Evolutionary conservation across 2,113 vertebrate species (phyloP).

Genomic region (Helogale parvula): DNA sequence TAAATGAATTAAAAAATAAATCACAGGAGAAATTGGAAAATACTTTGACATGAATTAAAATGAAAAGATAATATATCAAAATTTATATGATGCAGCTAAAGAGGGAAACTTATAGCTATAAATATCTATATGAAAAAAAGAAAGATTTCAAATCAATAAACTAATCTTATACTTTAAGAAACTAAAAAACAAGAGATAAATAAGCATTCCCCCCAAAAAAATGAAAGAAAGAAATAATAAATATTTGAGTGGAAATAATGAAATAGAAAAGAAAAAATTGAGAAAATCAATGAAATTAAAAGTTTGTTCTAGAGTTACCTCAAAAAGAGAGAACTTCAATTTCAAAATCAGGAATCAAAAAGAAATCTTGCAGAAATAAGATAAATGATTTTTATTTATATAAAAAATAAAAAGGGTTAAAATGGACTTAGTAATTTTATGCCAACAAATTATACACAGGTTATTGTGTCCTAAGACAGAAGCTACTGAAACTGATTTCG

Average conservation of each 20-base stretch:
- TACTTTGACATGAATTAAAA: not conserved
- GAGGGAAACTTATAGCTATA: not conserved
- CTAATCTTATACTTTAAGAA: not conserved
- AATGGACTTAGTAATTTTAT: not conserved
- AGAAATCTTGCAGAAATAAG: not conserved
- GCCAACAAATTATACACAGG: not conserved
- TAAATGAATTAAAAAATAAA: not conserved
- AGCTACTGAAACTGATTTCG: not conserved
- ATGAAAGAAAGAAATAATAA: not conserved
- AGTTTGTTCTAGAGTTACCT: not conserved
- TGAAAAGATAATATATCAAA: not conserved
- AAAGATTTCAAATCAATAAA: not conserved
- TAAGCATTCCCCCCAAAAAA: not conserved
- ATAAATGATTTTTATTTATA: not conserved
- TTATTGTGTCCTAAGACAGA: not conserved
- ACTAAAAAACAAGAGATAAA: not conserved
- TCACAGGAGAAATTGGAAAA: not conserved
- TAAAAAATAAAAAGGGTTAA: not conserved
- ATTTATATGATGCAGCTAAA: not conserved
- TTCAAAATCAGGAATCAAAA: not conserved
- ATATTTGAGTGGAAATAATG: not conserved
- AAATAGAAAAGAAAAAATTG: not conserved
- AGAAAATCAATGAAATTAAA: slow-evolving; percentile 1
- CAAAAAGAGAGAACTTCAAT: not conserved
- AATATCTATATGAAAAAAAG: slow-evolving; percentile 3